These are phyloP conservation scores for Charadrius vociferus DNA, from an alignment of 2,113 vertebrate species.

Conservation along the genomic window DNA sequence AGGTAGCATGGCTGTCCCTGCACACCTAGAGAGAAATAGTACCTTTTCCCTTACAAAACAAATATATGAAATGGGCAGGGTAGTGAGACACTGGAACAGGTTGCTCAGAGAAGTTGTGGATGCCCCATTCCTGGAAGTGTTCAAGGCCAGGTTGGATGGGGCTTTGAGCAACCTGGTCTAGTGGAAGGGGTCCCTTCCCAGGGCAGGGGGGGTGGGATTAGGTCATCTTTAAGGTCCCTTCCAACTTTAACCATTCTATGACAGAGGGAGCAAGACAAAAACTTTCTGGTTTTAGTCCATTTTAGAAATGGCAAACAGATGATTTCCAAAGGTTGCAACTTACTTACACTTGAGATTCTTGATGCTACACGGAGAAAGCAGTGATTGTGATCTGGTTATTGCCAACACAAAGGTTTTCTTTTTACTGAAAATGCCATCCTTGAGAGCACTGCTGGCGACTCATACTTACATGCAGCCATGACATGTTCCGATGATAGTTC, in stretches of 20 bases:
- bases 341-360: neutral
- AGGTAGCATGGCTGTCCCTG: neutral
- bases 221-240: neutral
- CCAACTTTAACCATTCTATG: neutral
- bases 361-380: neutral
- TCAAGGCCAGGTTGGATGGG: neutral
- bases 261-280: neutral
- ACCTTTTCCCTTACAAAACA: neutral
- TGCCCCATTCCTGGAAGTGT: neutral
- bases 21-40: neutral
- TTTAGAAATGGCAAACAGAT: neutral
- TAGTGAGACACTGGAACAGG: neutral
- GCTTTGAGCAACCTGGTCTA: neutral
- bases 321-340: neutral
- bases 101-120: neutral
- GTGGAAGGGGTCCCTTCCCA: neutral
- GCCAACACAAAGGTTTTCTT: neutral
- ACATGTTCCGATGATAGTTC: constrained; percentile 97
- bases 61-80: neutral
- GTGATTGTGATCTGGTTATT: neutral
- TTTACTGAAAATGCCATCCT: neutral
- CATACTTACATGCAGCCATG: constrained; percentile 94
- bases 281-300: neutral
- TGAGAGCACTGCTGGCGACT: neutral
- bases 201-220: neutral